A percentile compares a stretch with the other conserved stretches of the same genome.
These are phyloP conservation scores for Norana najaformis DNA, from an alignment of 2,888 invertebrate species.

Conservation along the genomic window DNA sequence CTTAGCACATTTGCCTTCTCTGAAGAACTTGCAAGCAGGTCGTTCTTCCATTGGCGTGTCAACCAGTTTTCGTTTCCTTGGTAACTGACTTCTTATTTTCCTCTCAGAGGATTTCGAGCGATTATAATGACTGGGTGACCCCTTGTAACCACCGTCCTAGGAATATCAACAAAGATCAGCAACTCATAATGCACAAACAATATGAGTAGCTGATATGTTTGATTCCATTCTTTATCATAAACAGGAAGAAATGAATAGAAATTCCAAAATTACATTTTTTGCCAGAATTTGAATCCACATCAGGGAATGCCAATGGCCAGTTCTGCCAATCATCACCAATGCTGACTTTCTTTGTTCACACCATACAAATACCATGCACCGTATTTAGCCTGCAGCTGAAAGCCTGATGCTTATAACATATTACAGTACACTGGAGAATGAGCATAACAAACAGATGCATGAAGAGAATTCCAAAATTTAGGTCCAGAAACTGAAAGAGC, in stretches of 20 bases:
- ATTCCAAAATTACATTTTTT: neutral
- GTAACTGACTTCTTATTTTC: neutral
- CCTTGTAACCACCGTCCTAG: conserved; percentile 15
- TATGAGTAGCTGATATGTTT: neutral
- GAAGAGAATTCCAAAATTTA: no score
- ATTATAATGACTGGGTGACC: neutral
- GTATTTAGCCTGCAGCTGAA: neutral
- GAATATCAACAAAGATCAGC: neutral
- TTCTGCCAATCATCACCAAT: neutral
- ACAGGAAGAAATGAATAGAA: neutral
- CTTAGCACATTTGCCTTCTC: conserved; percentile 80
- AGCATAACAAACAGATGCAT: no score
- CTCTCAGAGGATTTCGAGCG: neutral
- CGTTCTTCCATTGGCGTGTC: conserved; percentile 24
- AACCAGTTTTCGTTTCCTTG: conserved; percentile 15
- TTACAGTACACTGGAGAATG: no score
- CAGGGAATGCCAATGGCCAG: neutral
- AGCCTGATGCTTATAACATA: no score
- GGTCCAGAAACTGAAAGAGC: no score
- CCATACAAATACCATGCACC: neutral
- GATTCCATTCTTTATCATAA: no score
- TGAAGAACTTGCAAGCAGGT: conserved; percentile 74
- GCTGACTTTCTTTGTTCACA: neutral
- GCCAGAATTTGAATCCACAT: neutral
- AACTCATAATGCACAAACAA: neutral